These are phyloP conservation scores for Styela clava DNA, from an alignment of 23 tunicate genomes.

Conservation along the genomic window DNA sequence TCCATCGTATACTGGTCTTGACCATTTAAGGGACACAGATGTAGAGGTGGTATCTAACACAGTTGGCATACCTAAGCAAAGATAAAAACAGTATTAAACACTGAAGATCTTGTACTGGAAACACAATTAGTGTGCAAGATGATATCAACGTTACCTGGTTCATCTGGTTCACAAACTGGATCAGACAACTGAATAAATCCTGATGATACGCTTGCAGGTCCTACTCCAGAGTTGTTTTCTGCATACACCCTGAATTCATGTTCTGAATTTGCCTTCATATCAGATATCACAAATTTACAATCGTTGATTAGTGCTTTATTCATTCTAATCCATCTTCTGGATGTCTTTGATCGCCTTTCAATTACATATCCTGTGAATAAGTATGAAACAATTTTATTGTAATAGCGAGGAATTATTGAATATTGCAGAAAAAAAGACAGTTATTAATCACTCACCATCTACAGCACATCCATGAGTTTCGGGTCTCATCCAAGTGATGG, in stretches of 20 bases:
- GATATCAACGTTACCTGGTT: no score
- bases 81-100: no score
- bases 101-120: no score
- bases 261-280: constrained; percentile 52
- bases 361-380: constrained; percentile 70
- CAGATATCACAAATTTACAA: constrained; percentile 34
- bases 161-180: constrained; percentile 79
- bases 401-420: neutral
- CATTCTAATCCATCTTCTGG: constrained; percentile 84
- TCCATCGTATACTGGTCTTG: constrained; percentile 77
- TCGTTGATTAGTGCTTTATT: constrained; percentile 53
- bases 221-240: constrained; percentile 85
- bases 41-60: constrained; percentile 74
- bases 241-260: constrained; percentile 91
- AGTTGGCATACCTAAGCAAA: constrained; percentile 27
- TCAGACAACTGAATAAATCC: constrained; percentile 51
- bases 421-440: no score
- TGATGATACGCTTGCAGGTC: constrained; percentile 58
- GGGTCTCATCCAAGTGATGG: constrained; percentile 70
- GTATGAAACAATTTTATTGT: neutral
- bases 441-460: neutral
- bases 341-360: constrained; percentile 69
- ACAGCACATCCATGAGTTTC: constrained; percentile 63
- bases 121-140: no score
- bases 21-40: constrained; percentile 70